Evolutionary conservation across 2,113 vertebrate genomes (phyloP).

Genomic region (Pyxicephalus adspersus): DNA sequence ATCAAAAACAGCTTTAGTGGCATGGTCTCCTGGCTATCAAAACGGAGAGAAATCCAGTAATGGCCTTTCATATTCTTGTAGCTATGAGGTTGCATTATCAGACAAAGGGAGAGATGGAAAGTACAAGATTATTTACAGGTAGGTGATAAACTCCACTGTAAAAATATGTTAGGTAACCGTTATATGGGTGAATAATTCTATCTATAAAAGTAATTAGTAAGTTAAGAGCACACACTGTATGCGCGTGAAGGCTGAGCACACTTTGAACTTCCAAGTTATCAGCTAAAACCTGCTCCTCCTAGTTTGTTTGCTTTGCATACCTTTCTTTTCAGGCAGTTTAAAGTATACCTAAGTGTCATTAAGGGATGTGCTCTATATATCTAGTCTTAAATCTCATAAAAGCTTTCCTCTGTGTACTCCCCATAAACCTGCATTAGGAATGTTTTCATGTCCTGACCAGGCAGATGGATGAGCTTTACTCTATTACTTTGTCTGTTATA

Average conservation of each 20-base stretch:
- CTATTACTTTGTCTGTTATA: slow-evolving; percentile 19
- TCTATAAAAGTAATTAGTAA: not conserved
- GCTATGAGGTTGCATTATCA: slow-evolving; percentile 92
- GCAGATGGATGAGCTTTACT: not conserved
- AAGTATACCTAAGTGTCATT: slow-evolving; percentile 8
- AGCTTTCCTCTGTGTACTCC: not conserved
- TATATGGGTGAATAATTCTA: not conserved
- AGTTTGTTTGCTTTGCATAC: not conserved
- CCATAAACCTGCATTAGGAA: not conserved
- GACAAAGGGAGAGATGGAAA: slow-evolving; percentile 95
- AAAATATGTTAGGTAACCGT: not conserved
- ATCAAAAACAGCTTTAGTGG: slow-evolving; percentile 83
- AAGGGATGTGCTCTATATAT: not conserved
- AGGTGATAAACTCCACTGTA: slow-evolving; percentile 71
- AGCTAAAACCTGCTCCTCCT: not conserved
- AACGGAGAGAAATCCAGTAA: slow-evolving; percentile 82
- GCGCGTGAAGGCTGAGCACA: not conserved
- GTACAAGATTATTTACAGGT: slow-evolving; percentile 96
- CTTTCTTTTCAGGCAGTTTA: not conserved
- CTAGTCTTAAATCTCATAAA: not conserved
- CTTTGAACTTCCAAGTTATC: not conserved
- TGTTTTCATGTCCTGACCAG: not conserved
- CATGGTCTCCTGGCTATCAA: slow-evolving; percentile 86
- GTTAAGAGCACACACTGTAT: not conserved
- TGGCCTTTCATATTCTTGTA: slow-evolving; percentile 85